Percentiles rank a stretch among this genome's conserved stretches.
Conservation (phyloP, 53 echinoderm and acorn worm genomes). For the Mesocentrotus franciscanus region DNA sequence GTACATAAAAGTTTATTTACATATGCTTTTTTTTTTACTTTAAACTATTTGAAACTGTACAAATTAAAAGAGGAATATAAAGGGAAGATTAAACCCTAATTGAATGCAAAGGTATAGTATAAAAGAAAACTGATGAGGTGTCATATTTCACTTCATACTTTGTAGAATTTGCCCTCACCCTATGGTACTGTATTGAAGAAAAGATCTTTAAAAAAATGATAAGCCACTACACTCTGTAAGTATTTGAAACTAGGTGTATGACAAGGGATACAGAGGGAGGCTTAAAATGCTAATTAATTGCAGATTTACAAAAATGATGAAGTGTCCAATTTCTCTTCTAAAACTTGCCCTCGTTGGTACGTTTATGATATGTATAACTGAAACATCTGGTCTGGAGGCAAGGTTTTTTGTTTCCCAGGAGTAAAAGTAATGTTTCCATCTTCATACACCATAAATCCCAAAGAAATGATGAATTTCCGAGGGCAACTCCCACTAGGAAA, state of each 20-base stretch:
- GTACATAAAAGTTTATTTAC: too few relatives aligned
- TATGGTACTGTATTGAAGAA: too few relatives aligned
- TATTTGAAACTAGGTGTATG: not conserved
- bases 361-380: not conserved
- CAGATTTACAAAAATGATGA: not conserved
- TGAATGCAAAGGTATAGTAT: too few relatives aligned
- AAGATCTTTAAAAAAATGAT: not conserved
- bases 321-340: not conserved
- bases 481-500: not conserved
- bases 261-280: not conserved
- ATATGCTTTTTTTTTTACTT: too few relatives aligned
- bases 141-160: too few relatives aligned
- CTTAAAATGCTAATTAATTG: slow-evolving; percentile 11
- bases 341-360: not conserved
- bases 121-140: too few relatives aligned
- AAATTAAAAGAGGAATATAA: too few relatives aligned
- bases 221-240: not conserved
- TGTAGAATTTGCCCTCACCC: too few relatives aligned
- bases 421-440: slow-evolving; percentile 37
- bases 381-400: not conserved
- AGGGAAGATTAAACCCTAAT: too few relatives aligned
- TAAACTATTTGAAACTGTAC: too few relatives aligned
- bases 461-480: slow-evolving; percentile 48
- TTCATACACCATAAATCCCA: slow-evolving; percentile 18
- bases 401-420: not conserved